Percentiles rank a stretch among this genome's conserved stretches.
These are phyloP conservation scores for Heptranchias perlo DNA, from an alignment of 2,113 vertebrate genomes.

Conservation along the genomic window DNA sequence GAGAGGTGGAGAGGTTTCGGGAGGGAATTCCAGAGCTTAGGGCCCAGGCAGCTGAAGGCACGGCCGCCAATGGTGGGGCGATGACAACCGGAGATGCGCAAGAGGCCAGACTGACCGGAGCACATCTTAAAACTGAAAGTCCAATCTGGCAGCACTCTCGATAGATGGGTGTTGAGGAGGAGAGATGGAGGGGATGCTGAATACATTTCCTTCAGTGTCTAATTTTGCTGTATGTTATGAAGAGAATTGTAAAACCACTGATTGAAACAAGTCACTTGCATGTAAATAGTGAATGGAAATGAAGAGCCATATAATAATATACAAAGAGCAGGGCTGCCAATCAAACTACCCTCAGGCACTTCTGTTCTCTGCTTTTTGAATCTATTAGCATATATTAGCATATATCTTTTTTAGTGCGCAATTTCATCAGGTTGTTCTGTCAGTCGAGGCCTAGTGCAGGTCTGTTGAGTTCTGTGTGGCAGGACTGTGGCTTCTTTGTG, in stretches of 20 bases:
- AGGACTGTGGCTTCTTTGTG: not conserved
- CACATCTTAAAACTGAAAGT: not conserved
- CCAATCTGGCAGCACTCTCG: not conserved
- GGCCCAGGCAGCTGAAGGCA: not conserved
- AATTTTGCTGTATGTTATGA: slow-evolving; percentile 20
- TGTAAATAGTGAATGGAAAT: slow-evolving; percentile 36
- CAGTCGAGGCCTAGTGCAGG: not conserved
- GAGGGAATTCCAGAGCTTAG: not conserved
- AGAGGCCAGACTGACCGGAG: not conserved
- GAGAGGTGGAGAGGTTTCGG: not conserved
- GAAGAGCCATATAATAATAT: slow-evolving; percentile 35
- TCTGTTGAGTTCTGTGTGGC: slow-evolving; percentile 9
- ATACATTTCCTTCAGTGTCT: not conserved
- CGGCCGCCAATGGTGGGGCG: not conserved
- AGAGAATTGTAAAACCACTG: slow-evolving; percentile 7
- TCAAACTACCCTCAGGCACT: slow-evolving; percentile 36
- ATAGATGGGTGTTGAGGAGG: not conserved
- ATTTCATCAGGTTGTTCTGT: slow-evolving; percentile 3
- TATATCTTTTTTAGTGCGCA: not conserved
- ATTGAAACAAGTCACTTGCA: slow-evolving; percentile 32
- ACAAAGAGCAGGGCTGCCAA: slow-evolving; percentile 28
- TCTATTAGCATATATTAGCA: slow-evolving; percentile 30
- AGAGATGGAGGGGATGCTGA: not conserved
- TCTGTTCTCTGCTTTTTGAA: slow-evolving; percentile 27
- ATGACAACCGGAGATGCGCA: not conserved